Conservation (phyloP, 2,797 vertebrate species). For the Diplodus sargus region DNA sequence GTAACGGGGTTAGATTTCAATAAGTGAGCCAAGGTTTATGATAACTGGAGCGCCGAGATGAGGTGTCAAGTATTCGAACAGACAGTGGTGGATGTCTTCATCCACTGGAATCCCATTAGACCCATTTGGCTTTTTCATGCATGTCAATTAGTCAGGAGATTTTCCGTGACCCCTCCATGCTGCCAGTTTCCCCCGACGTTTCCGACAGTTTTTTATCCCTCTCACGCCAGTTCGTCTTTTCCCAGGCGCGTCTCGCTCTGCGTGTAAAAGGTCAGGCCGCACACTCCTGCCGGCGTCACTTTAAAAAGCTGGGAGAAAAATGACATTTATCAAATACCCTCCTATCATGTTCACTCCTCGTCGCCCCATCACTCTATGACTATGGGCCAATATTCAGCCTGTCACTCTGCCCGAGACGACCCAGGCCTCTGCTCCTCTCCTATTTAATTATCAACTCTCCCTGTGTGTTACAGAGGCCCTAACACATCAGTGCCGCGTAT, state of each 20-base stretch:
- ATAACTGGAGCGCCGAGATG: conserved; percentile 14
- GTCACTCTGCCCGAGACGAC: conserved; percentile 59
- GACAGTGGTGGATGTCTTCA: conserved; percentile 42
- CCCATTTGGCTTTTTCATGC: conserved; percentile 46
- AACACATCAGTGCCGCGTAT: conserved; percentile 51
- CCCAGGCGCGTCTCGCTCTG: conserved; percentile 49
- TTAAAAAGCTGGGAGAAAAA: conserved; percentile 63
- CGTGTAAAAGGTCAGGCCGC: conserved; percentile 71
- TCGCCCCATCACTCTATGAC: conserved; percentile 48
- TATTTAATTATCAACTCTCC: conserved; percentile 64
- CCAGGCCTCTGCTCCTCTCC: conserved; percentile 46
- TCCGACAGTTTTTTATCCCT: conserved; percentile 50
- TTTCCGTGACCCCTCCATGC: conserved; percentile 17
- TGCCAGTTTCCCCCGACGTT: conserved; percentile 27
- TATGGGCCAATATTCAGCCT: conserved; percentile 59
- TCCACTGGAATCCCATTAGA: conserved; percentile 47
- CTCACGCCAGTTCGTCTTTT: conserved; percentile 55
- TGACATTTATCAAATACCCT: conserved; percentile 75
- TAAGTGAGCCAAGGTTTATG: conserved; percentile 47
- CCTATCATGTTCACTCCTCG: conserved; percentile 47
- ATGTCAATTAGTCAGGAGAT: conserved; percentile 50
- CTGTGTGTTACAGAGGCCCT: conserved; percentile 27
- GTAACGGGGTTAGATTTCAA: conserved; percentile 52
- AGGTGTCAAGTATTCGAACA: conserved; percentile 52
- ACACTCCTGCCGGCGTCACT: conserved; percentile 61